Evolutionary conservation across 2,888 invertebrate species (phyloP).

Genomic region (Athripsodes cinereus): DNA sequence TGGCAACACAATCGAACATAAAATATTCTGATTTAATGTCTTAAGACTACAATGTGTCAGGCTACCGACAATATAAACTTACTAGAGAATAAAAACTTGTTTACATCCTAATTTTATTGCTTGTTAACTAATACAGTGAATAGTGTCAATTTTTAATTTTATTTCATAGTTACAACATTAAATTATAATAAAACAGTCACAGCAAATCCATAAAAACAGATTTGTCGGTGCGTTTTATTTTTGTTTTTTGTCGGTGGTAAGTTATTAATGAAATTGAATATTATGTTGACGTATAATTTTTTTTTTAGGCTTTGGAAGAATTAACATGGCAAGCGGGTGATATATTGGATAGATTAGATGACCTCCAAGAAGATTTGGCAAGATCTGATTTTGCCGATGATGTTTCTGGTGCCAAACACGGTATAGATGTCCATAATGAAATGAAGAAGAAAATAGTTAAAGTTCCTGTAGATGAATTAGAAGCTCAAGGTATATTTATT

Average conservation of each 20-base stretch:
- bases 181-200: no score
- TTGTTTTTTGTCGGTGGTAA: not conserved
- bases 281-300: constrained; percentile 26
- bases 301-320: constrained; percentile 73
- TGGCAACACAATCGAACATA: no score
- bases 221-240: no score
- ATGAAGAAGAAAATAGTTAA: constrained; percentile 91
- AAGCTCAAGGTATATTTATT: constrained; percentile 75
- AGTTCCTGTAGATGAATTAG: constrained; percentile 90
- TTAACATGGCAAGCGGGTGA: constrained; percentile 95
- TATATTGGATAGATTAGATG: constrained; percentile 85
- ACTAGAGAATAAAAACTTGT: no score
- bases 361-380: constrained; percentile 87
- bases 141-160: no score
- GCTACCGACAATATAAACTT: no score
- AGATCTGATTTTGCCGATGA: constrained; percentile 94
- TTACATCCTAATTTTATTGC: no score
- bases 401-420: constrained; percentile 84
- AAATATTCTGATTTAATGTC: no score
- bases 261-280: not conserved
- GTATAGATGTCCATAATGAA: constrained; percentile 88
- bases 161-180: no score
- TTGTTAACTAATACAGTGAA: no score
- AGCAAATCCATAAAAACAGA: no score
- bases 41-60: no score